A percentile compares a stretch with the other conserved stretches of the same genome.
Conservation (phyloP, 1,140 invertebrate species). For the Ceratina calcarata region DNA sequence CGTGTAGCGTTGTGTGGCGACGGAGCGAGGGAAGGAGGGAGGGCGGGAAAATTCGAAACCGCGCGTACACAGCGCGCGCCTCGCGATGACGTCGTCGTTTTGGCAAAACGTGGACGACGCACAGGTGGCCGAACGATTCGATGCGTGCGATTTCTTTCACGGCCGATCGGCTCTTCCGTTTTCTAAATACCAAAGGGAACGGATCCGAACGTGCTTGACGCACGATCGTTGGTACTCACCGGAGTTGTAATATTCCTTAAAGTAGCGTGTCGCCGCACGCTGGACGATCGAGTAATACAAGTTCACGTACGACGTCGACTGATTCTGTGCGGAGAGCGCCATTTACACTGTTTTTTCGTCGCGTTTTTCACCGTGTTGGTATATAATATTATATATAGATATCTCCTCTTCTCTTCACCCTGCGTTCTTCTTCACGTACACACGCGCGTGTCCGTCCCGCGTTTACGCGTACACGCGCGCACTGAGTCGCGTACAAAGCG, state of each 20-base stretch:
- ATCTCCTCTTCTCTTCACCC: neutral
- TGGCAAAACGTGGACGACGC: slow-evolving; percentile 52
- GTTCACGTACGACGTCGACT: slow-evolving; percentile 80
- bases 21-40: slow-evolving; percentile 26
- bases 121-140: slow-evolving; percentile 48
- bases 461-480: slow-evolving; percentile 44
- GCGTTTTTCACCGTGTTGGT: slow-evolving; percentile 46
- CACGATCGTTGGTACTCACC: slow-evolving; percentile 73
- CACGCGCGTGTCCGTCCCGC: slow-evolving; percentile 53
- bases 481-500: slow-evolving; percentile 14
- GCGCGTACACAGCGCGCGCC: slow-evolving; percentile 43
- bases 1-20: neutral
- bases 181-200: neutral
- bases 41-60: slow-evolving; percentile 70
- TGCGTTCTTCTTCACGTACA: slow-evolving; percentile 13
- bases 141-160: slow-evolving; percentile 4
- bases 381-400: slow-evolving; percentile 19
- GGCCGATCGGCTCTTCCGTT: neutral
- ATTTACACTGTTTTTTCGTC: slow-evolving; percentile 75
- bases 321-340: slow-evolving; percentile 81
- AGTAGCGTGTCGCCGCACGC: slow-evolving; percentile 80
- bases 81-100: slow-evolving; percentile 49
- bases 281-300: slow-evolving; percentile 81
- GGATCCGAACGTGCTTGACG: neutral
- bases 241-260: slow-evolving; percentile 81